phyloP scores from a whole-genome alignment of 2,888 invertebrate genomes.

The Drosophila diplacantha region DNA sequence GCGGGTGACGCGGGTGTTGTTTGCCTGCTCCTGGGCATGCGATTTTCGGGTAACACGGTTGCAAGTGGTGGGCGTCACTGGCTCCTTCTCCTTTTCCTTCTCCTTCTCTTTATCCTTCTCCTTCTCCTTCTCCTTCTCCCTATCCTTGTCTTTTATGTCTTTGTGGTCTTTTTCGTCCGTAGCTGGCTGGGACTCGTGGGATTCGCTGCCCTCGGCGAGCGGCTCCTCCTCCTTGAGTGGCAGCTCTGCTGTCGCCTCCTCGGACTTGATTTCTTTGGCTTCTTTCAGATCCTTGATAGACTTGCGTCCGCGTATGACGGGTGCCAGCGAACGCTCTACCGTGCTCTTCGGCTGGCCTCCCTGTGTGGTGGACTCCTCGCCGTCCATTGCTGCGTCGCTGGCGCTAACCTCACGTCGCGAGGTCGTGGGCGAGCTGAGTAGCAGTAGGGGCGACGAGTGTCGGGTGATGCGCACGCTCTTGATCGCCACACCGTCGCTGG shows the following conservation, averaged over 20 bases:
- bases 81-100: constrained; percentile 33
- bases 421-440: constrained; percentile 47
- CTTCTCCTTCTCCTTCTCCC: constrained; percentile 18
- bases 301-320: constrained; percentile 68
- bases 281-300: constrained; percentile 68
- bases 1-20: constrained; percentile 73
- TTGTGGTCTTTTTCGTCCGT: constrained; percentile 39
- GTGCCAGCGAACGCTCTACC: constrained; percentile 36
- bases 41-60: constrained; percentile 76
- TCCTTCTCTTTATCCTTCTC: constrained; percentile 40
- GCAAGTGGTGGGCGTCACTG: constrained; percentile 43
- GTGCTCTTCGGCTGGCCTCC: constrained; percentile 52
- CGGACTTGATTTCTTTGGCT: constrained; percentile 53
- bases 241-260: constrained; percentile 20
- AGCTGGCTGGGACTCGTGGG: constrained; percentile 19
- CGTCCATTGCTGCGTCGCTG: constrained; percentile 21
- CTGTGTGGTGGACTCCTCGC: constrained; percentile 14
- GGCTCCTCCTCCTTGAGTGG: constrained; percentile 44
- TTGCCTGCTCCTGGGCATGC: constrained; percentile 69
- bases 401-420: constrained; percentile 11
- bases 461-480: constrained; percentile 63
- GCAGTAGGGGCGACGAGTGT: constrained; percentile 65
- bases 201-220: constrained; percentile 39
- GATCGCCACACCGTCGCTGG: constrained; percentile 9
- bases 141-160: constrained; percentile 49